Conservation (phyloP, 2,888 invertebrate genomes). For the Erynnis tages region DNA sequence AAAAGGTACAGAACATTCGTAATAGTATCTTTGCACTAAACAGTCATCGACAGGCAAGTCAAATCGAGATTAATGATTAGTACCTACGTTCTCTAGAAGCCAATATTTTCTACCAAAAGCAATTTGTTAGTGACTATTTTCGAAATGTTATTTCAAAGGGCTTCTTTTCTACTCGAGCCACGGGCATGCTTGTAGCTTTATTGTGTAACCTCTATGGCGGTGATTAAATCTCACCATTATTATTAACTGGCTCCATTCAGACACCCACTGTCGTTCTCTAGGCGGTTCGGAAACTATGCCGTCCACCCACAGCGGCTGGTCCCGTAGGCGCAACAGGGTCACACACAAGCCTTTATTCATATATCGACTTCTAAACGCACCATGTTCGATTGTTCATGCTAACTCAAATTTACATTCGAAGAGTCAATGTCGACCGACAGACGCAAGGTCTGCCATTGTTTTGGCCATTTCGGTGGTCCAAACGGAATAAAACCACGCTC, state of each 20-base stretch:
- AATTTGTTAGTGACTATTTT: conserved; percentile 58
- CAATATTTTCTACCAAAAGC: conserved; percentile 53
- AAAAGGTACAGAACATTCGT: background rate
- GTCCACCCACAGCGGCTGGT: conserved; percentile 78
- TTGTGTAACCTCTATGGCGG: conserved; percentile 78
- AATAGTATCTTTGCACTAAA: conserved; percentile 5
- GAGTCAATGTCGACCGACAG: conserved; percentile 72
- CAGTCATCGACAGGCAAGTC: conserved; percentile 31
- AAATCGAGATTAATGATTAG: conserved; percentile 57
- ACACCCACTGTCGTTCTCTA: conserved; percentile 78
- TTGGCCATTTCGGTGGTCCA: conserved; percentile 72
- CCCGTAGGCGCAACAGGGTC: conserved; percentile 80
- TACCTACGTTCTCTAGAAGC: conserved; percentile 59
- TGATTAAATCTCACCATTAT: conserved; percentile 82
- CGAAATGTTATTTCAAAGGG: conserved; percentile 55
- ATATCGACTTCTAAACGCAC: conserved; percentile 70
- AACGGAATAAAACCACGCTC: conserved; percentile 55
- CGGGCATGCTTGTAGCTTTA: conserved; percentile 72
- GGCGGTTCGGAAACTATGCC: conserved; percentile 77
- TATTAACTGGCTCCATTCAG: conserved; percentile 81
- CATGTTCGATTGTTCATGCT: conserved; percentile 71
- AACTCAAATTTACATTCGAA: conserved; percentile 73
- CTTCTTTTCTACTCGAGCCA: conserved; percentile 63
- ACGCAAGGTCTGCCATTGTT: conserved; percentile 75
- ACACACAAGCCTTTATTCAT: conserved; percentile 73